Conservation (phyloP, 2,888 invertebrate species). For the Cosmorhoe ocellata region DNA sequence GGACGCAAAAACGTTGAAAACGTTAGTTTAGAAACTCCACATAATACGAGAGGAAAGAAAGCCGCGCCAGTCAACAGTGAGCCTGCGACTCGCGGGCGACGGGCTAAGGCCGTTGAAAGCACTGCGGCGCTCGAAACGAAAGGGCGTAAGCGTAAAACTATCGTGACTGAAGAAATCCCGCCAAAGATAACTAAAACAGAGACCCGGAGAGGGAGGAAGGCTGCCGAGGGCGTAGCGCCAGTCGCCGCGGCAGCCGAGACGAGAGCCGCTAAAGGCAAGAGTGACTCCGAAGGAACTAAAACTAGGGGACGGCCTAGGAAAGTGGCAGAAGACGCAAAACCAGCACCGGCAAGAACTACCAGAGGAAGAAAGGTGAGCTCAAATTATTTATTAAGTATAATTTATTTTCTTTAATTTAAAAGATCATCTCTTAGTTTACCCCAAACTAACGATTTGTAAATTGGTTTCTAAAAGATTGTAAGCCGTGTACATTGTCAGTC, state of each 20-base stretch:
- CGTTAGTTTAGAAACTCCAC: slow-evolving; percentile 22
- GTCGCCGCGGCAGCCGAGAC: not conserved
- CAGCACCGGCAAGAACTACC: slow-evolving; percentile 6
- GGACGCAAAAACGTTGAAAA: slow-evolving; percentile 16
- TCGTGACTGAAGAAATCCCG: slow-evolving; percentile 32
- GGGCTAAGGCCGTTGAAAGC: slow-evolving; percentile 14
- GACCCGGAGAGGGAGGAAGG: slow-evolving; percentile 37
- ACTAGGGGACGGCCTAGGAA: slow-evolving; percentile 13
- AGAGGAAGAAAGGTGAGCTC: slow-evolving; percentile 20
- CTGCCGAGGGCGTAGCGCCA: not conserved
- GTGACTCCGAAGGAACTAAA: not conserved
- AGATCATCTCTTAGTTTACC: too few species aligned
- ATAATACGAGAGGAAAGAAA: slow-evolving; percentile 10
- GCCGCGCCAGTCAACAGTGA: slow-evolving; percentile 5
- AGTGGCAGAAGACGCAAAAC: not conserved
- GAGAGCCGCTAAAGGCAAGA: not conserved
- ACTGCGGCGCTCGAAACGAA: slow-evolving; percentile 23
- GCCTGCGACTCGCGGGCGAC: slow-evolving; percentile 28
- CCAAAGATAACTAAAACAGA: slow-evolving; percentile 34
- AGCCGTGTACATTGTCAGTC: too few species aligned
- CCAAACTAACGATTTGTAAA: too few species aligned
- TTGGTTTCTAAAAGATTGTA: too few species aligned
- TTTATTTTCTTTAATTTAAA: too few species aligned
- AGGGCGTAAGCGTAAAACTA: slow-evolving; percentile 41
- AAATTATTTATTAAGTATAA: too few species aligned